Evolutionary conservation across 2,797 vertebrate species (phyloP), one percentile per base, ranked within the genome.

Genomic region (Notolabrus celidotus): DNA sequence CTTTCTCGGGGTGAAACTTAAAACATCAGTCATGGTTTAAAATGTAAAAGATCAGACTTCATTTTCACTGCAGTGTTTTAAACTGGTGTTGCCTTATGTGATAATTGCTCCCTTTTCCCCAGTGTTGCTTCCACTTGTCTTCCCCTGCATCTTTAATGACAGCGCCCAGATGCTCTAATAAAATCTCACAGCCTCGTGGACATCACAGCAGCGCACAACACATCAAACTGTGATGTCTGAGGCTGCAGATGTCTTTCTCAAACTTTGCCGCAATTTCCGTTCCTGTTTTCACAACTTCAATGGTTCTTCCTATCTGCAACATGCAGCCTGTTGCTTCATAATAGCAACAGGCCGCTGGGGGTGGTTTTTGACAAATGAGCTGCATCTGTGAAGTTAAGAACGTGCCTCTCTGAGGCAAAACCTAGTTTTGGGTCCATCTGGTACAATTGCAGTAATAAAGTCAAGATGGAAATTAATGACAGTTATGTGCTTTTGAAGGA

Each of bases 211-310:
- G 16, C 71, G 49, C 19, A 19, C 38, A 53, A 38, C 59, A 10
- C 42, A 50, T 67, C 38, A 52, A 51, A 53, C 65, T 70, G 66
- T 7, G 46, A 54, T 41, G 64, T 70, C 77, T 74, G 51, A 71
- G 33, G 49, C 66, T 77, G 70, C 71, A 76, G 53, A 79, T 79
- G 70, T 90, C 36, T 89, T 87, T 84, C 85, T 65, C 66, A 77
- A 73, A 51, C 70, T 74, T 89, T 77, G 75, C 82, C 88, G 92
- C 91, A 94, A 94, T 87, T 95, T 95, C 94, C 93, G 93, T 92
- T 91, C 81, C 81, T 83, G 79, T 94, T 94, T 94, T 94, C 92
- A 94, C 89, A 94, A 94, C 88, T 82, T 76, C 39, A 71, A 42
- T 70, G 70, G 79, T 72, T 86, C 79, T 92, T 92, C 83, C 92